These are phyloP conservation scores for Pantherophis vulpinus DNA, from an alignment of 2,797 vertebrate genomes.

Conservation along the genomic window DNA sequence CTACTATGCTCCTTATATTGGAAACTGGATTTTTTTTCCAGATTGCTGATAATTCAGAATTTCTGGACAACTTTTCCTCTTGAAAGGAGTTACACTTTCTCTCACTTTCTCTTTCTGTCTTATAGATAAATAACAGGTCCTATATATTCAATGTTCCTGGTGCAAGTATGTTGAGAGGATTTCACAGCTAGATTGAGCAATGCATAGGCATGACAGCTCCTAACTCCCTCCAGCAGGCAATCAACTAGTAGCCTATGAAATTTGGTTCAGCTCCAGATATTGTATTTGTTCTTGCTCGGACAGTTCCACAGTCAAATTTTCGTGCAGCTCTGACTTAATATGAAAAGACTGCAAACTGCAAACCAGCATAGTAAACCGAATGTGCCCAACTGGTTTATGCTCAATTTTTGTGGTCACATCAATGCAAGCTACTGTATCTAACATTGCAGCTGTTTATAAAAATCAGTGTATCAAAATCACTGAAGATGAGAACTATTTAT, in stretches of 20 bases:
- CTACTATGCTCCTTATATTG: neutral
- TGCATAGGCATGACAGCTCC: neutral
- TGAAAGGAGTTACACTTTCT: neutral
- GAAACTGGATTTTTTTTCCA: neutral
- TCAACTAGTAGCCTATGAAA: neutral
- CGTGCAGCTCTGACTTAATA: neutral
- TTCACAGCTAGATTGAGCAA: neutral
- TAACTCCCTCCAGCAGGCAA: neutral
- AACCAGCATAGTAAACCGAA: neutral
- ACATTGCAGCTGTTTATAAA: constrained; percentile 14
- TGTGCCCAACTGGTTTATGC: neutral
- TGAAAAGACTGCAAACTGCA: neutral
- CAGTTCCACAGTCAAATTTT: neutral
- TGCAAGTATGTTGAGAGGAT: neutral
- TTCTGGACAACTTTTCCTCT: neutral
- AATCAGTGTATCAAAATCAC: neutral
- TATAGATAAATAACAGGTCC: neutral
- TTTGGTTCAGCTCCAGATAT: neutral
- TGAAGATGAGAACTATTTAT: neutral
- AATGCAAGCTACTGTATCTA: neutral
- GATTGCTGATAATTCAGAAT: neutral
- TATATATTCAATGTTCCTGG: neutral
- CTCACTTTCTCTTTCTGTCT: neutral
- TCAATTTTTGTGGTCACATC: neutral
- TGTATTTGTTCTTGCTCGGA: neutral